These are phyloP conservation scores for Cheilosia pagana DNA, from an alignment of 2,888 invertebrate genomes.

Conservation along the genomic window DNA sequence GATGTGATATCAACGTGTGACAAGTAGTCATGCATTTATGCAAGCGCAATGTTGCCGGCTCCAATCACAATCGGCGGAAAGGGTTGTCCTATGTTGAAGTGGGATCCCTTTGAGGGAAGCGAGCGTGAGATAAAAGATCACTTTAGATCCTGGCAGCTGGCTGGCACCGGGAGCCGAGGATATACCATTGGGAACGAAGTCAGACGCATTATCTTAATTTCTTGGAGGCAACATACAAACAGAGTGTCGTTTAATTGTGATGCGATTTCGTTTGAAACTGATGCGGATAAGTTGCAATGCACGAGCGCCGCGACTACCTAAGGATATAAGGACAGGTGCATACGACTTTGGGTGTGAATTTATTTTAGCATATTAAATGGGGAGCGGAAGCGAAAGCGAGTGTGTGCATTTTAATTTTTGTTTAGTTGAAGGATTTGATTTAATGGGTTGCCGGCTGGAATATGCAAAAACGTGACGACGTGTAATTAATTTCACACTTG, in stretches of 20 bases:
- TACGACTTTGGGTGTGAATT: constrained; percentile 24
- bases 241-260: constrained; percentile 55
- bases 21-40: constrained; percentile 30
- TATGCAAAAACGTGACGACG: constrained; percentile 54
- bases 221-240: constrained; percentile 26
- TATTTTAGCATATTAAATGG: constrained; percentile 59
- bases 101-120: constrained; percentile 48
- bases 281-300: constrained; percentile 10
- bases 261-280: constrained; percentile 42
- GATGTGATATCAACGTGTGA: constrained; percentile 49
- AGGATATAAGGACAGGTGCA: background rate
- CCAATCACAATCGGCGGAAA: constrained; percentile 29
- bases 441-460: constrained; percentile 49
- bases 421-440: constrained; percentile 71
- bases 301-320: background rate
- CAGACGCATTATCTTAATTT: constrained; percentile 71
- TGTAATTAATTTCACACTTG: constrained; percentile 71
- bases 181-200: constrained; percentile 12
- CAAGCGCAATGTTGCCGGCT: constrained; percentile 22
- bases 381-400: constrained; percentile 14
- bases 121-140: constrained; percentile 61
- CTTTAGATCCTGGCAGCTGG: constrained; percentile 30
- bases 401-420: constrained; percentile 57
- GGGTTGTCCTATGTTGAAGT: constrained; percentile 27
- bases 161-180: background rate